Evolutionary conservation across 2,797 vertebrate genomes (phyloP).

Genomic region (Somateria mollissima): DNA sequence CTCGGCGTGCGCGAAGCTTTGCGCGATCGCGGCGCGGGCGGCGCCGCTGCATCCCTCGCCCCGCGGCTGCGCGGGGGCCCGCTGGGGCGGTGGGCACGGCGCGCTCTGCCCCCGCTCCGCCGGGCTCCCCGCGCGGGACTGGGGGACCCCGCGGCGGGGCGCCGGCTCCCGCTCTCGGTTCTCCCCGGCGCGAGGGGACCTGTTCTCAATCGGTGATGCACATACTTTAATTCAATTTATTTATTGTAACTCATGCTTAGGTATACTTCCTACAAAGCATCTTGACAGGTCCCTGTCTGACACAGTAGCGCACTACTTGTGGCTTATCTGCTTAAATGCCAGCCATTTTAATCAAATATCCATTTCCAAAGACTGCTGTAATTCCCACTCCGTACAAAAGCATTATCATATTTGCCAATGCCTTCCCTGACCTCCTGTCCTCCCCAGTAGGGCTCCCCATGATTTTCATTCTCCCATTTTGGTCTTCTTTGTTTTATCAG

Average conservation of each 20-base stretch:
- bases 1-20: background rate
- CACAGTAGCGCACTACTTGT: background rate
- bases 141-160: too few species aligned
- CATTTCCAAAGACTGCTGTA: background rate
- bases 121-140: background rate
- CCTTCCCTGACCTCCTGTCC: background rate
- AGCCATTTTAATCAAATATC: background rate
- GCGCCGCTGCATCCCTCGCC: background rate
- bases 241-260: background rate
- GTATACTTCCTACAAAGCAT: background rate
- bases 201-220: background rate
- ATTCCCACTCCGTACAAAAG: background rate
- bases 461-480: background rate
- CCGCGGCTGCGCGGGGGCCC: background rate
- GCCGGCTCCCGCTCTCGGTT: background rate
- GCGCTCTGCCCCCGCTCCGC: background rate
- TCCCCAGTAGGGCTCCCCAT: background rate
- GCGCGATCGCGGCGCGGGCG: background rate
- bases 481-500: background rate
- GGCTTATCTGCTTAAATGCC: background rate
- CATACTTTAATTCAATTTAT: background rate
- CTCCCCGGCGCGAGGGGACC: background rate
- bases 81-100: background rate
- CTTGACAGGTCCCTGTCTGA: background rate
- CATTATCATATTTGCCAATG: background rate